A percentile compares a stretch with the other conserved stretches of the same genome.
Conservation (phyloP, 2,888 invertebrate genomes). For the Amphipoea oculea region DNA sequence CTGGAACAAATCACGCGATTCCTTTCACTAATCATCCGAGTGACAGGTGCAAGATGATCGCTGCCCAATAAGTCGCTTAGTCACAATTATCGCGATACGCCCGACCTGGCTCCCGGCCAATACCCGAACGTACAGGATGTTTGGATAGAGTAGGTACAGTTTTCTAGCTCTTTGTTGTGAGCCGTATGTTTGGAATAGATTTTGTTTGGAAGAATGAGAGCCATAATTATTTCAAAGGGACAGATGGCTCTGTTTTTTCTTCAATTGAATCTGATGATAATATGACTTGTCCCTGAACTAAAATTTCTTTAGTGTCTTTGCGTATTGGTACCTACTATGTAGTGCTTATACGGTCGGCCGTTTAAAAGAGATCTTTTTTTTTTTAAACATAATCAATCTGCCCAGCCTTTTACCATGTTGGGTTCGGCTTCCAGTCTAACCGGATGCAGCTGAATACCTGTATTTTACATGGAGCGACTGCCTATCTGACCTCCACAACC, state of each 20-base stretch:
- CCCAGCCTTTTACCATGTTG: too few relatives aligned
- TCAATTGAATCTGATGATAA: background rate
- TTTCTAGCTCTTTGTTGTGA: conserved; percentile 38
- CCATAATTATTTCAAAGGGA: conserved; percentile 18
- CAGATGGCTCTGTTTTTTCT: conserved; percentile 17
- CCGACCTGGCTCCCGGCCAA: conserved; percentile 57
- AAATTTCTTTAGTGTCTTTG: background rate
- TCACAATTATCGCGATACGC: conserved; percentile 54
- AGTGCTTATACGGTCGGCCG: too few relatives aligned
- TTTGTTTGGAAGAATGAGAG: conserved; percentile 24
- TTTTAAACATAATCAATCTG: too few relatives aligned
- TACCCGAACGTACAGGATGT: conserved; percentile 67
- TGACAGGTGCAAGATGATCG: conserved; percentile 64
- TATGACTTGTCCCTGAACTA: background rate
- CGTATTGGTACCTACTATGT: background rate
- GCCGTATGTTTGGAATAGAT: conserved; percentile 9
- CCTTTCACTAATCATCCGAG: conserved; percentile 41
- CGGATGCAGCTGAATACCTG: too few relatives aligned
- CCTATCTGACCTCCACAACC: too few relatives aligned
- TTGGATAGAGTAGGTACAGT: conserved; percentile 45
- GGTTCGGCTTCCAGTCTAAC: too few relatives aligned
- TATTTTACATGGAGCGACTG: too few relatives aligned
- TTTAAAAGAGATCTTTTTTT: too few relatives aligned
- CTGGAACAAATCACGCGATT: conserved; percentile 26
- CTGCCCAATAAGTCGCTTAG: conserved; percentile 53